A percentile compares a stretch with the other conserved stretches of the same genome.
Evolutionary conservation across 2,113 vertebrate species (phyloP).

Genomic region (Podarcis cretensis): DNA sequence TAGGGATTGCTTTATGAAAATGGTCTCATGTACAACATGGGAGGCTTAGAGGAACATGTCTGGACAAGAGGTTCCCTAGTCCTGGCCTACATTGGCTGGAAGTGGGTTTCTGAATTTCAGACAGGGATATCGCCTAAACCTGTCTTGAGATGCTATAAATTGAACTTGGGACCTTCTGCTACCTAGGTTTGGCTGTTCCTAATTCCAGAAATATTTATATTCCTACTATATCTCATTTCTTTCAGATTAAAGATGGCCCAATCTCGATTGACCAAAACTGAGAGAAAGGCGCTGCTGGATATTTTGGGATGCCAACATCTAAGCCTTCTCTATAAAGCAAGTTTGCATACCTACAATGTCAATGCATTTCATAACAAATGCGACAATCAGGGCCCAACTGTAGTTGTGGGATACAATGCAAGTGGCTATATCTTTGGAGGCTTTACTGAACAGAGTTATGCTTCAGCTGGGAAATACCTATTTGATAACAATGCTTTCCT

Average conservation of each 20-base stretch:
- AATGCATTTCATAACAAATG: slow-evolving; percentile 7
- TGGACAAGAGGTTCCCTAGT: too few species aligned
- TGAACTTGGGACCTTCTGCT: too few species aligned
- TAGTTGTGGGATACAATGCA: slow-evolving; percentile 14
- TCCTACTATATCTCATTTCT: background rate
- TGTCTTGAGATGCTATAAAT: too few species aligned
- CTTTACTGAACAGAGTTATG: background rate
- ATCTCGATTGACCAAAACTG: background rate
- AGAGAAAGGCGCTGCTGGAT: background rate
- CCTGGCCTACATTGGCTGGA: too few species aligned
- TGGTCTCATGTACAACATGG: too few species aligned
- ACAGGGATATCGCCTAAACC: too few species aligned
- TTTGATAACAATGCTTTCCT: slow-evolving; percentile 11
- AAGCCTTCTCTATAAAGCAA: slow-evolving; percentile 12
- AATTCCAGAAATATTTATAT: too few species aligned
- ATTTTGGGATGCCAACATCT: background rate
- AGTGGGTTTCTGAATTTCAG: too few species aligned
- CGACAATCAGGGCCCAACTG: slow-evolving; percentile 1
- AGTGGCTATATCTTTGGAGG: slow-evolving; percentile 24
- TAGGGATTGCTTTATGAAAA: too few species aligned
- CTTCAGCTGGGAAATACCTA: background rate
- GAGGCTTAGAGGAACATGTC: too few species aligned
- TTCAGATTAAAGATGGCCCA: slow-evolving; percentile 4
- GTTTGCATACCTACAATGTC: background rate
- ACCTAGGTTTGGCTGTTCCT: too few species aligned